Conservation (phyloP, 2,888 invertebrate genomes). For the Aleiodes alternator region DNA sequence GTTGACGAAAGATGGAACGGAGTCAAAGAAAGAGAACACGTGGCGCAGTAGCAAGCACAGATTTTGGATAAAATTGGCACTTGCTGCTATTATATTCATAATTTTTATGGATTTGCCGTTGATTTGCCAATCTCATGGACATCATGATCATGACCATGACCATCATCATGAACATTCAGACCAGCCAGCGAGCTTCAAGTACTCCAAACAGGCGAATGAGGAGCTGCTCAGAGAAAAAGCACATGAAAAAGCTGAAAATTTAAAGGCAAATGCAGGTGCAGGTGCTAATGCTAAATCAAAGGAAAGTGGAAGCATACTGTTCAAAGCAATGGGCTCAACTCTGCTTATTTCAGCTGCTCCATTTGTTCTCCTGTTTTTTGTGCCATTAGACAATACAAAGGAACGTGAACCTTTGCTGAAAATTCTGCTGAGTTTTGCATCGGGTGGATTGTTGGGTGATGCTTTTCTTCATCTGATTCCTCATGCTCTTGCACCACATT, state of each 20-base stretch:
- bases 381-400: slow-evolving; percentile 91
- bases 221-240: slow-evolving; percentile 61
- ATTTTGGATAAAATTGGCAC: slow-evolving; percentile 55
- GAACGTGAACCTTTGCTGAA: slow-evolving; percentile 92
- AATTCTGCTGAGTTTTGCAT: slow-evolving; percentile 93
- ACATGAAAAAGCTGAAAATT: slow-evolving; percentile 70
- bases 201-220: slow-evolving; percentile 84
- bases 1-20: too few species aligned
- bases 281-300: slow-evolving; percentile 42
- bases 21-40: too few species aligned
- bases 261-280: slow-evolving; percentile 38
- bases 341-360: slow-evolving; percentile 96
- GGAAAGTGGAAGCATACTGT: slow-evolving; percentile 64
- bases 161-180: slow-evolving; percentile 77
- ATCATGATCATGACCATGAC: slow-evolving; percentile 72
- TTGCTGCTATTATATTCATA: slow-evolving; percentile 63
- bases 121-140: slow-evolving; percentile 66
- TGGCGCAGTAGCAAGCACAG: not conserved
- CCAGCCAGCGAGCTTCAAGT: slow-evolving; percentile 87
- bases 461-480: slow-evolving; percentile 99
- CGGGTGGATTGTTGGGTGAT: slow-evolving; percentile 97
- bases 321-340: slow-evolving; percentile 92
- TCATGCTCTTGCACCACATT: slow-evolving; percentile 87
- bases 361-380: slow-evolving; percentile 92
- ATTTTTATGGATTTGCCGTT: slow-evolving; percentile 70